Base-by-base conservation (phyloP, 2,888 invertebrate species). In the Lasioglossum morio region DNA sequence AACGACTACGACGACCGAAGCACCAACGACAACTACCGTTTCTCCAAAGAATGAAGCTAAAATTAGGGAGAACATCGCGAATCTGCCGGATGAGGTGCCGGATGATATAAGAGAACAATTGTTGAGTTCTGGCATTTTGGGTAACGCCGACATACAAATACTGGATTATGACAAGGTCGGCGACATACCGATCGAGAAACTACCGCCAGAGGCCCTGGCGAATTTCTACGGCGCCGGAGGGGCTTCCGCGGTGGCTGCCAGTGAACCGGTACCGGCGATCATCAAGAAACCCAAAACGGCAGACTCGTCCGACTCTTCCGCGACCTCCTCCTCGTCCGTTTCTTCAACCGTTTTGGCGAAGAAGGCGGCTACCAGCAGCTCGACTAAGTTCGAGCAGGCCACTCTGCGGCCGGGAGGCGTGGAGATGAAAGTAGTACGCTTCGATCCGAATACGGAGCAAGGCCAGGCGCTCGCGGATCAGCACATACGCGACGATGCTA, bases 121-220 rank as follows among this genome's bases (percentile, higher is more conserved):
- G 8, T 95, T 98, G 72, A 97, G 97, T 75, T 98, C 98, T 0
- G 98, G 98, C 63, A 98, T 98, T 91, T 95, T 98, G 80, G 97
- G 98, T 90, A 98, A 98, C 93, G 98, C 98, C 72, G 98, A 98
- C 91, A 98, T 98, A 84, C 98, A 98, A 89, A 96, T 98, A 74
- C 95, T 98, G 83, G 98, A 98, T 95, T 98, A 98, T 92, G 98
- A 98, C 92, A 98, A 98, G 96, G 97, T 98, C 66, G 98, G 98
- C 48, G 98, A 98, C 87, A 98, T 98, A 79, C 97, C 98, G 7
- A 95, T 98, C 77, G 98, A 98, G 87, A 98, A 97, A 87, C 95
- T 98, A 76, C 98, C 98, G 3, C 98, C 98, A 77, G 98, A 98
- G 95, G 98, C 98, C 91, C 95, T 98, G 82, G 98, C 98, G 60